Percentiles rank a stretch among this genome's conserved stretches.
phyloP scores from a whole-genome alignment of 2,797 vertebrate genomes.

The Ambastaia sidthimunki region DNA sequence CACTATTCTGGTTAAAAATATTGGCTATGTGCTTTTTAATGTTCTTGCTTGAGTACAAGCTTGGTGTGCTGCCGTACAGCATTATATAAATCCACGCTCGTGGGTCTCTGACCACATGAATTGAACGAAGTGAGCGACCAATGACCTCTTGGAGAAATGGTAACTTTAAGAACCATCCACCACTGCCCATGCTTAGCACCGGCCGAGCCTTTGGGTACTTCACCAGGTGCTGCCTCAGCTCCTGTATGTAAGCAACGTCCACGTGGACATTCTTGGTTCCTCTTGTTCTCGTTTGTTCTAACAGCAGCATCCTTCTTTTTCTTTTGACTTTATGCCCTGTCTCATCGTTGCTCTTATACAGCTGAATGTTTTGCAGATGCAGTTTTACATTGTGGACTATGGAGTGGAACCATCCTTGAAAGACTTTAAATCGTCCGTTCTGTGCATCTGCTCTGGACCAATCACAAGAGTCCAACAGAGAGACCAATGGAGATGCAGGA shows the following conservation, averaged over 20 bases:
- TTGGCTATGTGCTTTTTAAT: conserved; percentile 77
- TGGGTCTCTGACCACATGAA: conserved; percentile 84
- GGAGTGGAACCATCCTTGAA: conserved; percentile 86
- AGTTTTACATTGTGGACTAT: conserved; percentile 79
- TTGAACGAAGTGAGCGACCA: conserved; percentile 77
- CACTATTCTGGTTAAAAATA: conserved; percentile 50
- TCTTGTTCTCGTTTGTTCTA: conserved; percentile 70
- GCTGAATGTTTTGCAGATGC: conserved; percentile 84
- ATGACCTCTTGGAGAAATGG: conserved; percentile 84
- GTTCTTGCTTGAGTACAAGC: conserved; percentile 80
- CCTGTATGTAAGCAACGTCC: conserved; percentile 76
- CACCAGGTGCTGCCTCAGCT: conserved; percentile 77
- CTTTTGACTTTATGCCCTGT: conserved; percentile 62
- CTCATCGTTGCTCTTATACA: conserved; percentile 71
- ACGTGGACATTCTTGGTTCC: conserved; percentile 68
- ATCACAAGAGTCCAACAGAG: conserved; percentile 84
- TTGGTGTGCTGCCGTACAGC: conserved; percentile 83
- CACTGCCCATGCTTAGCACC: conserved; percentile 82
- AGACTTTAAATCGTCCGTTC: conserved; percentile 73
- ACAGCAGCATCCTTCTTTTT: conserved; percentile 75
- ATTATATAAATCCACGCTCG: conserved; percentile 84
- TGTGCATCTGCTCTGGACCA: conserved; percentile 78
- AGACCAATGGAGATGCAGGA: conserved; percentile 79
- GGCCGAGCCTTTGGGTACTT: conserved; percentile 81
- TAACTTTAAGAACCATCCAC: conserved; percentile 86